Base-by-base conservation (phyloP, 2,888 invertebrate genomes). In the Drosophila affinis region DNA sequence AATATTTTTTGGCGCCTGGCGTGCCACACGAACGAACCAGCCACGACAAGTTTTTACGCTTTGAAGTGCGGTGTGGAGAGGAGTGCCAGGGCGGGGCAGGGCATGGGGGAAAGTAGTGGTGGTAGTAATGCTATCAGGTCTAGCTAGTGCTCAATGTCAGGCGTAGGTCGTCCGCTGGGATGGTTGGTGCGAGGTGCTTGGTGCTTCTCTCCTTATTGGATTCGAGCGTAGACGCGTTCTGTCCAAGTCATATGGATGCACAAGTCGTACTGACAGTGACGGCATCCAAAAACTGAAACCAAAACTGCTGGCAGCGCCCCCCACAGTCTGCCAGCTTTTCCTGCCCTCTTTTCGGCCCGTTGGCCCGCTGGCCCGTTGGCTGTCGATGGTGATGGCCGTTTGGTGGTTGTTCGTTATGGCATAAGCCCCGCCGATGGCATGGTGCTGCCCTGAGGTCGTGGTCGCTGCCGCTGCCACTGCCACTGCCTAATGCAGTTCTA, bases 181-280 rank as follows among this genome's bases (percentile, higher is more conserved):
- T n/a, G 44, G 44, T 12, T 55, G 58, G 54, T n/a, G n/a, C n/a
- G n/a, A n/a, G n/a, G n/a, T 44, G 18, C 53, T 48, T 14, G 39
- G 52, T 45, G 58, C 59, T 57, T 17, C 60, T 69, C 59, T 58
- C 54, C 46, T 52, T 34, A 29, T 45, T 45, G 49, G 27, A 27
- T 12, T 34, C 21, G 58, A 53, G 48, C 49, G 57, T 59, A 59
- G 59, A 39, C 39, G 39, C 39, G 39, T 39, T 39, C 39, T 39
- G 39, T 83, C 78, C 77, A 80, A 86, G 79, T 79, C 76, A 84
- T 79, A 79, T 86, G 87, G 84, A 84, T 86, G 87, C 82, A 82
- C 81, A 82, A 82, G 62, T 72, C 69, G 80, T 84, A 88, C 88
- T 88, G 77, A 88, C 72, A 74, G 85, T 81, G 81, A 78, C 72